Percentiles rank a stretch among this genome's conserved stretches.
Conservation (phyloP, 2,797 vertebrate species). For the Triplophysa bombifrons region DNA sequence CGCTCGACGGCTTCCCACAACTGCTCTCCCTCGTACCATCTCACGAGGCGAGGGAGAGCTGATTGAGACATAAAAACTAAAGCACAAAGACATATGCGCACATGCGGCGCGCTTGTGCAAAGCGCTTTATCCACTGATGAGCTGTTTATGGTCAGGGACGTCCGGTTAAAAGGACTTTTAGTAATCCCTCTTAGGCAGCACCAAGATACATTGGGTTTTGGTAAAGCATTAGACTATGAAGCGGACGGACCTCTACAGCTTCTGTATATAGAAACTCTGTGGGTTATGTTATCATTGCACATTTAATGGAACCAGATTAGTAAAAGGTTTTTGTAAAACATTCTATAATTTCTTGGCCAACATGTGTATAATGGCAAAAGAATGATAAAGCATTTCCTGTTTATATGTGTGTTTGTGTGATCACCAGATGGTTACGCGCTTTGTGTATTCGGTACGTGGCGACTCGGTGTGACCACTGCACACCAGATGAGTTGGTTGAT, state of each 20-base stretch:
- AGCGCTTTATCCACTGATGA: slow-evolving; percentile 57
- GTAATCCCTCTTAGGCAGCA: slow-evolving; percentile 43
- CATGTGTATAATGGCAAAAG: neutral
- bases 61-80: slow-evolving; percentile 12
- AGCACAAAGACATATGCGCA: slow-evolving; percentile 8
- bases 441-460: neutral
- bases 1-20: slow-evolving; percentile 74
- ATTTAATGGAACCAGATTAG: neutral
- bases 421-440: slow-evolving; percentile 8
- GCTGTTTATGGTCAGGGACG: slow-evolving; percentile 64
- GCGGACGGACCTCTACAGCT: slow-evolving; percentile 14
- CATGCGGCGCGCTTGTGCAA: slow-evolving; percentile 25
- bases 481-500: slow-evolving; percentile 21
- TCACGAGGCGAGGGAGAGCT: neutral
- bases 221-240: slow-evolving; percentile 32
- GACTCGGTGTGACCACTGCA: neutral
- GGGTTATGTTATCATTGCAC: slow-evolving; percentile 23
- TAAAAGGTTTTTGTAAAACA: neutral
- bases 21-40: slow-evolving; percentile 27
- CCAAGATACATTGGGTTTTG: slow-evolving; percentile 6
- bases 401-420: slow-evolving; percentile 14
- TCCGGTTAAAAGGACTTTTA: slow-evolving; percentile 54
- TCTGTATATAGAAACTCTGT: slow-evolving; percentile 23
- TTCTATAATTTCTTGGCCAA: neutral
- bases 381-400: slow-evolving; percentile 33